Base-by-base conservation (phyloP, 2,797 vertebrate genomes). In the Loris lydekkerianus region DNA sequence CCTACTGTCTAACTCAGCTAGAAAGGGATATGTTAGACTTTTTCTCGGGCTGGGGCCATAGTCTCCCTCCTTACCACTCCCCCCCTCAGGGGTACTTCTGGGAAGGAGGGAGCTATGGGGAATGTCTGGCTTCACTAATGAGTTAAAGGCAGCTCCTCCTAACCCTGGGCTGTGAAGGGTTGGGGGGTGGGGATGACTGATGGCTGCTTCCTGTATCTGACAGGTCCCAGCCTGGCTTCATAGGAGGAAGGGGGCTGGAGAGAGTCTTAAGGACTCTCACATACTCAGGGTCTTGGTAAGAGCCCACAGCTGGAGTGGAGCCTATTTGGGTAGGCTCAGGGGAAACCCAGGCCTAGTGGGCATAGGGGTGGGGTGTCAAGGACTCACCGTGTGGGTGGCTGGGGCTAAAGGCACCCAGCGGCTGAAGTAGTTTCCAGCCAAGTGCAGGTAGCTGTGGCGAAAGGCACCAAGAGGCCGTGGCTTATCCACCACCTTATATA, bases 401-500 rank as follows among this genome's bases (percentile, higher is more conserved):
- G 23, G 70, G n/a, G 98, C 87, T 1, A 0, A 1, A 1, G 99
- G 99, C 46, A 93, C 96, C n/a, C 78, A 37, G 29, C 99, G 80
- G 29, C 97, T 63, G 81, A 99, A 97, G 91, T 84, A n/a, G 92
- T 98, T 97, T 69, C 96, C 56, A 0, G 98, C 98, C 97, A 99
- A 97, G 75, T 86, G 95, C 90, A 99, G 80, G 90, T 97, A 99
- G 93, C 98, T 98, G 2, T 98, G 98, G 70, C 99, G 98, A 98
- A 99, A 99, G 73, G 98, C 98, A 49, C 77, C 25, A 92, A 97
- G 98, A 49, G 97, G 82, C 96, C 15, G 77, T 84, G 98, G 98
- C 23, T 98, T 98, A 86, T 98, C 98, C 37, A 99, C 99, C 94
- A 99, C 92, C 97, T 99, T 99, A 95, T 99, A 99, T 77, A 99